Evolutionary conservation across 2,888 invertebrate genomes (phyloP), one percentile per base, ranked within the genome.

Genomic region (Drosophila diplacantha): DNA sequence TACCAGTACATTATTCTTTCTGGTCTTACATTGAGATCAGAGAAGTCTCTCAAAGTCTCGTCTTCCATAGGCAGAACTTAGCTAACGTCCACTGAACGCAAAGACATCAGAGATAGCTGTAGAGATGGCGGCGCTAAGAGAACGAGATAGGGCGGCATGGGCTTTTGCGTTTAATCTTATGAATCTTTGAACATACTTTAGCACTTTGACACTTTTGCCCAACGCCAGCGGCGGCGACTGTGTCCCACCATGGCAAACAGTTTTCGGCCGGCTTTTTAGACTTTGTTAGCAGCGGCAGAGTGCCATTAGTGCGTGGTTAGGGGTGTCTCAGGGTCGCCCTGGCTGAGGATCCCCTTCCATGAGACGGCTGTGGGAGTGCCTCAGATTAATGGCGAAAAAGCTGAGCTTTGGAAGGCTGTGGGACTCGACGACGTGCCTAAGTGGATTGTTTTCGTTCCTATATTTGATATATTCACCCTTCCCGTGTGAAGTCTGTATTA

Each of bases 101-200:
- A 49, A 52, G 57, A 46, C 54, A 54, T 41, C 24, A 44, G 29
- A 66, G 60, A 47, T 22, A 26, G 8, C 26, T 20, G 14, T 18
- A 12, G 38, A 35, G 22, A 35, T 39, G n/a, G 26, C 11, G 20
- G 12, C 35, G 34, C 18, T 22, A 16, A 11, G 22, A 31, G 39
- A 58, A 43, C 39, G 39, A 38, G 63, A 18, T 26, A 31, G 24
- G 46, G 14, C n/a, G 54, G 35, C 47, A 29, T 63, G 68, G 67
- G 56, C 56, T 69, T 70, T 70, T 72, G 70, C 59, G 35, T 61
- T 71, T 72, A 77, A 84, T 75, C 83, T 82, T 85, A 84, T 86
- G 85, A 86, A 82, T 85, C 82, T 85, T 85, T 84, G 80, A 86
- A 84, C 81, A 85, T 68, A 81, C 84, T 85, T 86, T 85, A 83